Base-by-base conservation (phyloP, 2,113 vertebrate species). In the Acrocephalus arundinaceus region DNA sequence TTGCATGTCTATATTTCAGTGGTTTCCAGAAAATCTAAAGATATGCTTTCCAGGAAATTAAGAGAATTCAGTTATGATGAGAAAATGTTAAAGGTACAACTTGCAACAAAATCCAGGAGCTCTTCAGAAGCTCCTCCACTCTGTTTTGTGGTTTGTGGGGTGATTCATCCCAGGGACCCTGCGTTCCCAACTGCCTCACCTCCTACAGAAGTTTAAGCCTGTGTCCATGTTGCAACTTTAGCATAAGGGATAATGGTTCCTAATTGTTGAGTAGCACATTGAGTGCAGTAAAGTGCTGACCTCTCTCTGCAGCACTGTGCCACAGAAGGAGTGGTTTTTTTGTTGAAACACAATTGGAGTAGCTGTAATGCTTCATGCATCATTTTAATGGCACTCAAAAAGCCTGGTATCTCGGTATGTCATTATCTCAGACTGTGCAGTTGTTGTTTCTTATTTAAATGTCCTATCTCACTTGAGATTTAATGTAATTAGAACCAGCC, bases 401-500 rank as follows among this genome's bases (percentile, higher is more conserved):
- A 76, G 85, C 85, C 71, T 54, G 11, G 45, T 74, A 71, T 90
- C 85, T 75, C 14, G 4, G 17, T 88, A 37, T 71, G 92, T 80
- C 90, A 61, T 96, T 97, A 96, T 85, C 57, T 79, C 66, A 81
- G 85, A 67, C 45, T 94, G 77, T 86, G 83, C 94, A 94, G 90
- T 95, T 93, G 91, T 93, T 96, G 92, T 96, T 97, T 93, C 90
- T 96, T 97, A 93, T 96, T 91, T 87, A 91, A 96, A 93, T 93
- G 58, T 75, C 87, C 93, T 93, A 86, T 93, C 79, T 96, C 85
- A 78, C 89, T 94, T 77, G 93, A 94, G 96, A 91, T 78, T 95
- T 96, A 89, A 80, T 95, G 58, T 95, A 96, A 95, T 97, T 95
- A 96, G 92, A 96, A 89, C 78, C 89, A 96, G 80, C 85, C 81